These are phyloP conservation scores for Ciconia maguari DNA, from an alignment of 2,113 vertebrate species.

Conservation along the genomic window DNA sequence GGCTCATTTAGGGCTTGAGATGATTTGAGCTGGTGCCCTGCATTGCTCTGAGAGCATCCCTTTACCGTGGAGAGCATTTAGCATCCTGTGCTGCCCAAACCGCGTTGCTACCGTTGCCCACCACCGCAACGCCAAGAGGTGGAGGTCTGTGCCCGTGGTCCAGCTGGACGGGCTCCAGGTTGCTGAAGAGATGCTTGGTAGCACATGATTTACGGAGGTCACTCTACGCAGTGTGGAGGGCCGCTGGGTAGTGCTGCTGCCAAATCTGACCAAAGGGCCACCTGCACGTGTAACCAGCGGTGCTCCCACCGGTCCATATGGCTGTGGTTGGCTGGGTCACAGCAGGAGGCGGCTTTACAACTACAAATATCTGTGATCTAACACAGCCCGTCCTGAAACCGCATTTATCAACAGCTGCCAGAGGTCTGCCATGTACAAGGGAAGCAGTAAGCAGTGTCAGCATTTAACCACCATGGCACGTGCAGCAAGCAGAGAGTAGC, in stretches of 20 bases:
- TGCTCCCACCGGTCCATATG: background rate
- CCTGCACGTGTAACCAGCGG: background rate
- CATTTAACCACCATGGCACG: background rate
- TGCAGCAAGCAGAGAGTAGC: background rate
- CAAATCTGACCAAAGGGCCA: background rate
- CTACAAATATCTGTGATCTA: background rate
- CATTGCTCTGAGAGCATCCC: rapidly evolving
- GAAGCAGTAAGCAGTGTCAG: background rate
- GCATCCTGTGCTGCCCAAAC: background rate
- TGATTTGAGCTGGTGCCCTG: background rate
- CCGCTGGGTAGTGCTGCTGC: background rate
- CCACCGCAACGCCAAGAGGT: rapidly evolving
- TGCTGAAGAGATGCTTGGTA: background rate
- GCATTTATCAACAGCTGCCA: background rate
- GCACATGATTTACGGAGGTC: background rate
- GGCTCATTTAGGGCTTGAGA: background rate
- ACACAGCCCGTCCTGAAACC: background rate
- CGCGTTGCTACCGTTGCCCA: rapidly evolving
- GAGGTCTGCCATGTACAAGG: background rate
- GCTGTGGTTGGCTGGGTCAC: background rate
- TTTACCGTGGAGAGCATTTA: rapidly evolving
- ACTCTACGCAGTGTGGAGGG: rapidly evolving
- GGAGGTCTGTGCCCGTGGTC: rapidly evolving
- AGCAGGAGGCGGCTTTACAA: background rate
- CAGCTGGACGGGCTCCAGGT: background rate